A percentile compares a stretch with the other conserved stretches of the same genome.
phyloP scores from a whole-genome alignment of 2,797 vertebrate genomes.

The Aulostomus chinensis region DNA sequence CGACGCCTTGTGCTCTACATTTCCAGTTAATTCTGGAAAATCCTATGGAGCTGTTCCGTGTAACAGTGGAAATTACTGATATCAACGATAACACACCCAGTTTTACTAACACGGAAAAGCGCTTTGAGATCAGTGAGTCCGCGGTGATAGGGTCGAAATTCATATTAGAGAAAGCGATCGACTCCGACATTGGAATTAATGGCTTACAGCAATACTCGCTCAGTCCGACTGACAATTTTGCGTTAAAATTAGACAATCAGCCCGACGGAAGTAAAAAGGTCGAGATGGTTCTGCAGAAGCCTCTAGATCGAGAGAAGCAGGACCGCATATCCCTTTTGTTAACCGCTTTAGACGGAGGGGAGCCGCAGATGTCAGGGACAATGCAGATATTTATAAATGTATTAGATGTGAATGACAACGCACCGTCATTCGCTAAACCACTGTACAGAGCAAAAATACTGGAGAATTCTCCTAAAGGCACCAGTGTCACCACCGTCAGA shows the following conservation, averaged over 20 bases:
- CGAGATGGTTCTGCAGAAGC: too few relatives aligned
- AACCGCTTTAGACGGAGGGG: constrained; percentile 66
- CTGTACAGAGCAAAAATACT: constrained; percentile 58
- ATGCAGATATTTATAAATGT: constrained; percentile 65
- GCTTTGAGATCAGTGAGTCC: constrained; percentile 70
- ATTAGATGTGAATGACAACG: too few relatives aligned
- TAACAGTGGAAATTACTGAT: constrained; percentile 72
- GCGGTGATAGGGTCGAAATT: constrained; percentile 64
- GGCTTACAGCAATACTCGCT: constrained; percentile 65
- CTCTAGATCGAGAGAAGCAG: constrained; percentile 66
- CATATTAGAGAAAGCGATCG: constrained; percentile 61
- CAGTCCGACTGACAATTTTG: constrained; percentile 64
- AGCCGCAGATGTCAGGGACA: constrained; percentile 60
- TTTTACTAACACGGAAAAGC: constrained; percentile 51
- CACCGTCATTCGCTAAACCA: constrained; percentile 61
- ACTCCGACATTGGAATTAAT: constrained; percentile 65
- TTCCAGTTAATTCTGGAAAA: constrained; percentile 70
- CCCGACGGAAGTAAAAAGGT: constrained; percentile 54
- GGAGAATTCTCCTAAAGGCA: constrained; percentile 57
- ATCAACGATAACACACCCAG: constrained; percentile 69
- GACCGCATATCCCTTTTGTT: constrained; percentile 46
- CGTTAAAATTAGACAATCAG: constrained; percentile 55
- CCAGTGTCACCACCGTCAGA: constrained; percentile 51
- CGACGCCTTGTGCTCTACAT: constrained; percentile 70
- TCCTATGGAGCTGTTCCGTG: constrained; percentile 65